Evolutionary conservation across 1,140 invertebrate genomes (phyloP).

Genomic region (Microvelia longipes): DNA sequence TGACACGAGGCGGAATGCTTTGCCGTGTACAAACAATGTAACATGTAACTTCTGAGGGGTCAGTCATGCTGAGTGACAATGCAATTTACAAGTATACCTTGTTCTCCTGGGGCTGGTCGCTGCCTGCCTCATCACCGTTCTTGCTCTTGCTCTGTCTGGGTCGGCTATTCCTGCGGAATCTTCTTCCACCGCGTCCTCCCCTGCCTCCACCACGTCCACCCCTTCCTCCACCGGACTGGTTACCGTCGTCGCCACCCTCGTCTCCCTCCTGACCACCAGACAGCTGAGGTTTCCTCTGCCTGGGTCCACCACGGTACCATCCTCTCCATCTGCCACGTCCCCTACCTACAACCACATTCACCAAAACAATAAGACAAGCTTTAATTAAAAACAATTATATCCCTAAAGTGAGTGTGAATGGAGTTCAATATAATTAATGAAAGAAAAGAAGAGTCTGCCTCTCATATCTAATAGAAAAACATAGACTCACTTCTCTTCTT

Average conservation of each 20-base stretch:
- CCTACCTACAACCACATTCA: neutral
- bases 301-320: constrained; percentile 13
- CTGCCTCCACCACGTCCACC: constrained; percentile 17
- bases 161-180: constrained; percentile 33
- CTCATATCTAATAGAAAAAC: no score
- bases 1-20: no score
- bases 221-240: constrained; percentile 13
- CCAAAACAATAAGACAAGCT: neutral
- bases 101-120: no score
- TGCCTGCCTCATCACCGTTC: neutral
- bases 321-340: constrained; percentile 6
- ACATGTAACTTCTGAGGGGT: no score
- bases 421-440: constrained; percentile 4
- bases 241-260: neutral
- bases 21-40: no score
- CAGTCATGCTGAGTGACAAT: no score
- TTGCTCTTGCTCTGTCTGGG: constrained; percentile 20
- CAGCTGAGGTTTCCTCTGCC: neutral
- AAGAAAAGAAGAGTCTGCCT: neutral
- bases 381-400: neutral
- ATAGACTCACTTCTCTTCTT: no score
- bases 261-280: constrained; percentile 1
- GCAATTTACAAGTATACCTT: no score
- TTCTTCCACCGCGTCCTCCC: constrained; percentile 12
- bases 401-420: no score